Evolutionary conservation across 2,797 vertebrate genomes (phyloP).

Genomic region (Gobionotothen gibberifrons): DNA sequence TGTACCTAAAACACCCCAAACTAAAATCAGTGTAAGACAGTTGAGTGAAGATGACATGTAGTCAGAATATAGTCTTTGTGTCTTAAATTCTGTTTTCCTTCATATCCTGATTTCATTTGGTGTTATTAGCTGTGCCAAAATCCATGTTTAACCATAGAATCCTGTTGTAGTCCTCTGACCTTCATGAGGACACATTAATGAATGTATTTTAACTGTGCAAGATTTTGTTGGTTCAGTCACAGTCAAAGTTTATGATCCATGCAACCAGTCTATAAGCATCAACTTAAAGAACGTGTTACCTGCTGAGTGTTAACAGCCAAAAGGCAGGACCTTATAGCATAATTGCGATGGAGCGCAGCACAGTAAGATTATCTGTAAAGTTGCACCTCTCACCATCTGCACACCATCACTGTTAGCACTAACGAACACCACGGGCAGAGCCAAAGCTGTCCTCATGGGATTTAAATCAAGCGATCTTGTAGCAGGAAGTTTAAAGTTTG

Average conservation of each 20-base stretch:
- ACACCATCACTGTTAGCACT: neutral
- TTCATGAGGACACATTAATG: neutral
- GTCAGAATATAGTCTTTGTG: too few relatives aligned
- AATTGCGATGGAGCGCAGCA: neutral
- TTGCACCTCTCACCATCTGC: neutral
- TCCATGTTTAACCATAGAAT: too few relatives aligned
- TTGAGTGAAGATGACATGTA: too few relatives aligned
- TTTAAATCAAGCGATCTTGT: too few relatives aligned
- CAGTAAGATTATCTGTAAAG: neutral
- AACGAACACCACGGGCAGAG: neutral
- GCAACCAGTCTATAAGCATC: neutral
- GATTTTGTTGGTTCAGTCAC: neutral
- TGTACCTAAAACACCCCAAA: too few relatives aligned
- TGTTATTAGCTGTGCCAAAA: too few relatives aligned
- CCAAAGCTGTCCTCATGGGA: too few relatives aligned
- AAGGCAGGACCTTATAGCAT: neutral
- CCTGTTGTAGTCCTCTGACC: neutral
- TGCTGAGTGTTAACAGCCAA: neutral
- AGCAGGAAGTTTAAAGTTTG: too few relatives aligned
- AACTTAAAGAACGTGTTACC: neutral
- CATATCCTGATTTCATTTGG: too few relatives aligned
- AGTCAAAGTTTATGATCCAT: conserved; percentile 5
- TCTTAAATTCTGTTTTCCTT: too few relatives aligned
- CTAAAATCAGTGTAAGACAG: too few relatives aligned
- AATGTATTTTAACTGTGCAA: neutral